These are phyloP conservation scores for Nasonia giraulti DNA, from an alignment of 1,140 invertebrate species.

Conservation along the genomic window DNA sequence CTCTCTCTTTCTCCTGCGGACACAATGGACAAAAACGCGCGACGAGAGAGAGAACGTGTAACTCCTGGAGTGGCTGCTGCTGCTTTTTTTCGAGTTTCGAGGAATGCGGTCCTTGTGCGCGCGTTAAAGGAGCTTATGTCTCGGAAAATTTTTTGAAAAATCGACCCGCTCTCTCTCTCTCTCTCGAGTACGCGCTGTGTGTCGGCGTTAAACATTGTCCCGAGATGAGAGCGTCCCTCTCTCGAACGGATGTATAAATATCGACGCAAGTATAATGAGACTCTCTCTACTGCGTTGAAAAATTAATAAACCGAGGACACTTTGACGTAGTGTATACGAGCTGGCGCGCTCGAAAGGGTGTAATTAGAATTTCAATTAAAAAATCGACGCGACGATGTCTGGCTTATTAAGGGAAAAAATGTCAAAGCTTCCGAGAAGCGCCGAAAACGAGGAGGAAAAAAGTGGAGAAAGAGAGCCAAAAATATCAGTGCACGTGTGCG, in stretches of 20 bases:
- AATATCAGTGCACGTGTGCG: not conserved
- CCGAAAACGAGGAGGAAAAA: not conserved
- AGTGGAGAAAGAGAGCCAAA: not conserved
- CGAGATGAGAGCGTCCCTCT: no score
- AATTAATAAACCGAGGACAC: not conserved
- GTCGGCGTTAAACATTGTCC: no score
- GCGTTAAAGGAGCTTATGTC: not conserved
- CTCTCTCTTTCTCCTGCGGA: no score
- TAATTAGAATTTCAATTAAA: conserved; percentile 50
- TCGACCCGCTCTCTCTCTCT: not conserved
- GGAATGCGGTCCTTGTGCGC: conserved; percentile 17
- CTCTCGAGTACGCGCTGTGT: not conserved
- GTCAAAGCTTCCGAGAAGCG: conserved; percentile 37
- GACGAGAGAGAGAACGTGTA: not conserved
- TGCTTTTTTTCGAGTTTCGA: conserved; percentile 24
- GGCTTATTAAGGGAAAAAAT: conserved; percentile 27
- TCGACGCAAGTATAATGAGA: not conserved
- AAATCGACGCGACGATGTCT: not conserved
- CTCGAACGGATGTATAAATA: not conserved
- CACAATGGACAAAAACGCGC: conserved; percentile 29
- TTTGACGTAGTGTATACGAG: no score
- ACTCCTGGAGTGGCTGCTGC: not conserved
- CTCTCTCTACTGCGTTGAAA: not conserved
- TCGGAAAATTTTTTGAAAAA: conserved; percentile 34
- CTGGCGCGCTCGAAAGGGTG: not conserved